Conservation (phyloP, 2,113 vertebrate species). For the Sinocyclocheilus grahami region DNA sequence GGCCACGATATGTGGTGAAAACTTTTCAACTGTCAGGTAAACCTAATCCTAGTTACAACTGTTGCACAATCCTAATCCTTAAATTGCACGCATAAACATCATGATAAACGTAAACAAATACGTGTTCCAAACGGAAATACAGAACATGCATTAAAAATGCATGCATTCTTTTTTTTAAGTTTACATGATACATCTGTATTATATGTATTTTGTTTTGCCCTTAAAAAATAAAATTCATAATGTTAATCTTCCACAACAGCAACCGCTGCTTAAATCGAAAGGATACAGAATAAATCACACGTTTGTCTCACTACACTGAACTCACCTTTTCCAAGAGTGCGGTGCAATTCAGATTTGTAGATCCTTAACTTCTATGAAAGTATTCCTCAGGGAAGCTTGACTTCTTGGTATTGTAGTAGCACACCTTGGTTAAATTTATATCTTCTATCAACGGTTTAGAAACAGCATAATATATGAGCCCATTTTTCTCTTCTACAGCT, state of each 20-base stretch:
- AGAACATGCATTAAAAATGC: not conserved
- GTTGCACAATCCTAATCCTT: no score
- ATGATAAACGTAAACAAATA: not conserved
- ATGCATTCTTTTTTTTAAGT: not conserved
- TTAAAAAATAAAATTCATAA: not conserved
- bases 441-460: not conserved
- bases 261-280: not conserved
- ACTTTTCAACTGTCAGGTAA: not conserved
- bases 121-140: not conserved
- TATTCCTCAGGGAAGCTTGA: not conserved
- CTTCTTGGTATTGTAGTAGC: not conserved
- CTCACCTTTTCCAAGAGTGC: not conserved
- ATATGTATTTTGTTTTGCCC: not conserved
- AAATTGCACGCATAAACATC: not conserved
- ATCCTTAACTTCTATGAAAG: slow-evolving; percentile 12
- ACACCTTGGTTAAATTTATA: not conserved
- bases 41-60: no score
- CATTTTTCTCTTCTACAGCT: not conserved
- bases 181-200: not conserved
- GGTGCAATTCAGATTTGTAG: not conserved
- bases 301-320: not conserved
- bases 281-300: not conserved
- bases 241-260: not conserved
- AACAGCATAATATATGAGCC: not conserved
- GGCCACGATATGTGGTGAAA: not conserved